Percentiles rank a stretch among this genome's conserved stretches.
phyloP scores from a whole-genome alignment of 2,888 invertebrate species.

The Trichopoda pennipes region DNA sequence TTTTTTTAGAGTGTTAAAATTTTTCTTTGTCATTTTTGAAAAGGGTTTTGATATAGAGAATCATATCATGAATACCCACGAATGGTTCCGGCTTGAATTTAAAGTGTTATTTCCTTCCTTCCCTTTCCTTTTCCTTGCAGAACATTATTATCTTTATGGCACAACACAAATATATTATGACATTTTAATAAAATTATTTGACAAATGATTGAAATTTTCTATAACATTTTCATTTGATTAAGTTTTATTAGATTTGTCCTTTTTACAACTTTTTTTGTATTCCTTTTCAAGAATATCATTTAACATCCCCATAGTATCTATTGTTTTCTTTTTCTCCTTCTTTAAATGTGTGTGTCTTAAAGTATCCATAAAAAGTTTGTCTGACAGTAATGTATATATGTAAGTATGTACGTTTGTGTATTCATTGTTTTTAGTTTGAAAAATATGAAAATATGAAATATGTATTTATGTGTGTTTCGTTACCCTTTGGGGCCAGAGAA shows the following conservation, averaged over 20 bases:
- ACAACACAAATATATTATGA: constrained; percentile 35
- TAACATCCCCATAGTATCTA: constrained; percentile 44
- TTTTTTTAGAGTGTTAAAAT: constrained; percentile 56
- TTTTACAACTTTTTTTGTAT: constrained; percentile 20
- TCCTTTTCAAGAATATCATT: constrained; percentile 41
- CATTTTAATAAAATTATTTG: constrained; percentile 66
- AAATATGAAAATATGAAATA: constrained; percentile 77
- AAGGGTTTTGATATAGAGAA: constrained; percentile 42
- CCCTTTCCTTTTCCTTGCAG: constrained; percentile 3
- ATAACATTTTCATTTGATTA: constrained; percentile 53
- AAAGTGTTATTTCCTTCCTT: constrained; percentile 47
- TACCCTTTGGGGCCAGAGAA: constrained; percentile 37
- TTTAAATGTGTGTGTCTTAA: constrained; percentile 5
- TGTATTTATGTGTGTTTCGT: constrained; percentile 62
- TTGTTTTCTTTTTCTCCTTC: constrained; percentile 13
- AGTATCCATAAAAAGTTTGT: constrained; percentile 11
- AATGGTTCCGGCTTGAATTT: constrained; percentile 15
- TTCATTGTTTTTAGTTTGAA: constrained; percentile 74
- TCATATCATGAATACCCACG: constrained; percentile 22
- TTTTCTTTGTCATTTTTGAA: constrained; percentile 44
- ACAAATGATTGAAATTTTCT: constrained; percentile 67
- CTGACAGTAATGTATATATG: not conserved
- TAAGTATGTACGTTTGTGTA: constrained; percentile 72
- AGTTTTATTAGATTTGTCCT: constrained; percentile 16
- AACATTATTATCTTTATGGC: constrained; percentile 11